Conservation (phyloP, 2,797 vertebrate species). For the Oreortyx pictus region DNA sequence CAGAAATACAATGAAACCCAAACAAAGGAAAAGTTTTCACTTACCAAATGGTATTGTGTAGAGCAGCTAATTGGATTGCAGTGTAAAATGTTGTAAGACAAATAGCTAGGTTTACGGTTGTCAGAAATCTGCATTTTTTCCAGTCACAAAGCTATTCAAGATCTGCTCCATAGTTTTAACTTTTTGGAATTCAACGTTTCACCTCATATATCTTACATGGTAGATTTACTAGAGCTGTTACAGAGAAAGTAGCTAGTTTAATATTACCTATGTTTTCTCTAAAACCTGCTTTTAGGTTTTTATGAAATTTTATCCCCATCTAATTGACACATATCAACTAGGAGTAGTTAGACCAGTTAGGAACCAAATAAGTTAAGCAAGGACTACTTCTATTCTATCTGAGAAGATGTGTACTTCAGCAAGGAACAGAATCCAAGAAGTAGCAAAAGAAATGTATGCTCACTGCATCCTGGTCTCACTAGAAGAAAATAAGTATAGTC, state of each 20-base stretch:
- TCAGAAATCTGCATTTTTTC: neutral
- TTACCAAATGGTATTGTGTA: constrained; percentile 43
- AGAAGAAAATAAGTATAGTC: neutral
- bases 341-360: neutral
- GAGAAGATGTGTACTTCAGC: neutral
- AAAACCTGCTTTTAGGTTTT: neutral
- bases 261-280: neutral
- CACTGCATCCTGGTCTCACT: neutral
- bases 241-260: neutral
- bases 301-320: neutral
- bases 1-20: constrained; percentile 63
- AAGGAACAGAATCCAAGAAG: neutral
- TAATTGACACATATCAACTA: neutral
- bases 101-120: neutral
- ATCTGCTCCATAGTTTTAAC: neutral
- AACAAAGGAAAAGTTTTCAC: constrained; percentile 64
- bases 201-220: neutral
- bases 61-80: constrained; percentile 22
- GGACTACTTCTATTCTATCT: neutral
- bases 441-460: neutral
- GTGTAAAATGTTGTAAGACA: constrained; percentile 43
- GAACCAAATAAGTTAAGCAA: neutral
- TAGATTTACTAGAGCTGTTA: neutral
- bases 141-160: neutral
- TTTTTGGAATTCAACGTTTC: neutral